These are phyloP conservation scores for Trissolcus basalis DNA, from an alignment of 1,140 invertebrate genomes.

Conservation along the genomic window DNA sequence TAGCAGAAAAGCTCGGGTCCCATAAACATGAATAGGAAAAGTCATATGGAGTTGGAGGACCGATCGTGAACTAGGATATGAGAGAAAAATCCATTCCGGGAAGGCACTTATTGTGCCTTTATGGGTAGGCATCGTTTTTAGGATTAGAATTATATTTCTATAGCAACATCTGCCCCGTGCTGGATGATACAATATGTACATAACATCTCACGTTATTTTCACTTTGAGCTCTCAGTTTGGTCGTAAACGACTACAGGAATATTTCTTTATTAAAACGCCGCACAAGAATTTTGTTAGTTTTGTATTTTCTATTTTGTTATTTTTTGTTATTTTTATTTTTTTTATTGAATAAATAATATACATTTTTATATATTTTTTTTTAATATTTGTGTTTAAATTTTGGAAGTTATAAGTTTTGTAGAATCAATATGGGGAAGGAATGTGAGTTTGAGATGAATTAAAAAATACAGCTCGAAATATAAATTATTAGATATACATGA, in stretches of 20 bases:
- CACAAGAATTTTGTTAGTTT: too few species aligned
- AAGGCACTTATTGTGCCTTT: conserved; percentile 45
- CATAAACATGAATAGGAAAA: conserved; percentile 47
- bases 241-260: conserved; percentile 5
- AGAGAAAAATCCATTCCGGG: conserved; percentile 30
- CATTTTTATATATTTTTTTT: too few species aligned
- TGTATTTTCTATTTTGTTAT: too few species aligned
- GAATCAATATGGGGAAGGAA: too few species aligned
- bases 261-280: conserved; percentile 28
- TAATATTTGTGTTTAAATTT: too few species aligned
- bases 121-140: conserved; percentile 35
- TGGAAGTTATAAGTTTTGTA: too few species aligned
- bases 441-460: too few species aligned
- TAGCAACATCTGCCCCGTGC: conserved; percentile 42
- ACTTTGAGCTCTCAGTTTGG: conserved; percentile 17
- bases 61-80: conserved; percentile 39
- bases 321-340: too few species aligned
- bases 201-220: conserved; percentile 34
- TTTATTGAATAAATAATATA: too few species aligned
- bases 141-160: conserved; percentile 35
- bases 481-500: background rate
- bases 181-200: conserved; percentile 37
- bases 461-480: too few species aligned
- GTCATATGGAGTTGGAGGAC: conserved; percentile 26
- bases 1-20: conserved; percentile 31